Percentiles rank a stretch among this genome's conserved stretches.
phyloP scores from a whole-genome alignment of 2,888 invertebrate species.

The Drosophila anceps region DNA sequence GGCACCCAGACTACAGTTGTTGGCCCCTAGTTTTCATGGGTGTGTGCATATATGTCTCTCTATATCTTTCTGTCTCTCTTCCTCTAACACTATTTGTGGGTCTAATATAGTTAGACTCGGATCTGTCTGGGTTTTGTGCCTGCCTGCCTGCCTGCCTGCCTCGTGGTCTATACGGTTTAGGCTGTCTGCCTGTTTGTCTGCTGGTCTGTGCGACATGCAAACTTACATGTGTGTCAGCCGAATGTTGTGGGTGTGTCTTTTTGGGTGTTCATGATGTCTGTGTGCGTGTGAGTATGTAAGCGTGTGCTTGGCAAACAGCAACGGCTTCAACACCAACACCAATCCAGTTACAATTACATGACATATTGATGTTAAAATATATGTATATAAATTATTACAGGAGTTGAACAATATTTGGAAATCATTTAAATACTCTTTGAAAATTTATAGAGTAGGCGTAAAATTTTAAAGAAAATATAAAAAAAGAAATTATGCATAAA shows the following conservation, averaged over 20 bases:
- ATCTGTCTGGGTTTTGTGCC: slow-evolving; percentile 35
- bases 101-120: slow-evolving; percentile 44
- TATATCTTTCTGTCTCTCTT: slow-evolving; percentile 16
- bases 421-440: slow-evolving; percentile 4
- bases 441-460: not conserved
- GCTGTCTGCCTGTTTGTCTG: slow-evolving; percentile 57
- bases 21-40: slow-evolving; percentile 48
- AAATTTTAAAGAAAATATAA: not conserved
- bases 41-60: slow-evolving; percentile 52
- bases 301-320: slow-evolving; percentile 34
- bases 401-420: slow-evolving; percentile 8
- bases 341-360: slow-evolving; percentile 66
- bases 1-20: slow-evolving; percentile 36
- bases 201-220: slow-evolving; percentile 63
- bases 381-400: slow-evolving; percentile 43
- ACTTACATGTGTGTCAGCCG: slow-evolving; percentile 71
- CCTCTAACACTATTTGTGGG: slow-evolving; percentile 15
- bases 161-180: slow-evolving; percentile 36
- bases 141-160: slow-evolving; percentile 44
- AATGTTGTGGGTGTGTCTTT: slow-evolving; percentile 59
- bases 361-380: slow-evolving; percentile 59
- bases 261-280: slow-evolving; percentile 41
- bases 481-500: not conserved
- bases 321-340: slow-evolving; percentile 56
- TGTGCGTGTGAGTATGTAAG: slow-evolving; percentile 48